Conservation (phyloP, 2,888 invertebrate species). For the Erpobdella octoculata region DNA sequence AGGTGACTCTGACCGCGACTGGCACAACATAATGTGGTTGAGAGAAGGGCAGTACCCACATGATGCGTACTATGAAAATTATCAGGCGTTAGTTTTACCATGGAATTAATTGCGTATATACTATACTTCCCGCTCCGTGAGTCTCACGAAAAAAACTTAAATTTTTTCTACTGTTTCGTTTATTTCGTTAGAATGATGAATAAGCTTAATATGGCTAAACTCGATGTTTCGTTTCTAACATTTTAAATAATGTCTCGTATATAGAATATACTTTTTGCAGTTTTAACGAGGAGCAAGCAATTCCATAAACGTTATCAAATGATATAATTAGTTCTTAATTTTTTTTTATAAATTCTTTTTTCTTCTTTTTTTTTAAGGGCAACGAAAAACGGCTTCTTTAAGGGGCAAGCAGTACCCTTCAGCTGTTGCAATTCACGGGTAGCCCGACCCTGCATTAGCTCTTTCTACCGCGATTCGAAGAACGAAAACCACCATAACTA, state of each 20-base stretch:
- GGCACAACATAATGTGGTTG: conserved; percentile 11
- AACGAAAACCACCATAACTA: conserved; percentile 12
- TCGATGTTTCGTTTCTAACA: too few species aligned
- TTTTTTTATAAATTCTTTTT: not conserved
- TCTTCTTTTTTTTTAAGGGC: not conserved
- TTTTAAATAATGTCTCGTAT: too few species aligned
- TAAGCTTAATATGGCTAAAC: too few species aligned
- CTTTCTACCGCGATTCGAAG: not conserved
- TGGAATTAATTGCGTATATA: too few species aligned
- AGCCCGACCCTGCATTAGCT: conserved; percentile 28
- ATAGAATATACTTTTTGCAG: too few species aligned
- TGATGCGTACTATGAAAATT: not conserved
- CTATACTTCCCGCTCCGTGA: too few species aligned
- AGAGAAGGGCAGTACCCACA: not conserved
- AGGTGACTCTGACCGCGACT: not conserved
- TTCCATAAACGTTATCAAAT: too few species aligned
- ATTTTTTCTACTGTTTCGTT: too few species aligned
- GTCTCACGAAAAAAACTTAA: too few species aligned
- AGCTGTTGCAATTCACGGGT: conserved; percentile 30
- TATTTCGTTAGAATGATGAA: too few species aligned
- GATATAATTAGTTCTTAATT: too few species aligned
- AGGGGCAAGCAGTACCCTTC: conserved; percentile 29
- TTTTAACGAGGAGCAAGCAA: too few species aligned
- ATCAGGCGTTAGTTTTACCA: not conserved
- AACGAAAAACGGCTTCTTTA: not conserved